A percentile compares a stretch with the other conserved stretches of the same genome.
These are phyloP conservation scores for Molossus molossus DNA, from an alignment of 2,797 vertebrate genomes.

Conservation along the genomic window DNA sequence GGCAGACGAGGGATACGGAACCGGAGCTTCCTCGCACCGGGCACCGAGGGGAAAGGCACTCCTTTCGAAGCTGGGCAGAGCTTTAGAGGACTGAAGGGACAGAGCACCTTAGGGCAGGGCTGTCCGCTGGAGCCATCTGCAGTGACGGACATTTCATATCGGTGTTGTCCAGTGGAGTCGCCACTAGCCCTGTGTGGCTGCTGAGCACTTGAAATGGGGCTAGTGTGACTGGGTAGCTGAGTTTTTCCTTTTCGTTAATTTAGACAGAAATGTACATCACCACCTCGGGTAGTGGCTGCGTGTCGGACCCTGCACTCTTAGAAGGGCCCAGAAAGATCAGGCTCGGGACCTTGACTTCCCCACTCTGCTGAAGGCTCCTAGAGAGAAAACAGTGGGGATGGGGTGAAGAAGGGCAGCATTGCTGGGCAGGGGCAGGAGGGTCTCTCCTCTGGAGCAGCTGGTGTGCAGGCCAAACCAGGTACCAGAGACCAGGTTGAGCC, in stretches of 20 bases:
- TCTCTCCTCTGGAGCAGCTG: not conserved
- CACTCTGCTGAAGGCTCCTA: not conserved
- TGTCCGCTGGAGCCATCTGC: not conserved
- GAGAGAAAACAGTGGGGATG: not conserved
- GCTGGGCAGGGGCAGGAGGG: not conserved
- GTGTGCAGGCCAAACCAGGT: not conserved
- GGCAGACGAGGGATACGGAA: not conserved
- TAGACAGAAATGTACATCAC: not conserved
- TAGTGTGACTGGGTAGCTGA: not conserved
- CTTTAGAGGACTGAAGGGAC: not conserved
- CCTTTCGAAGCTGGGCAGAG: not conserved
- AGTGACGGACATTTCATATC: not conserved
- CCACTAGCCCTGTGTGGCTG: no score
- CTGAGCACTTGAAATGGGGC: not conserved
- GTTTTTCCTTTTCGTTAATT: not conserved
- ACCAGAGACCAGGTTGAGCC: no score
- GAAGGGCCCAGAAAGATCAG: not conserved
- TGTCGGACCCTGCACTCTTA: no score
- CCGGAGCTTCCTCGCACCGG: not conserved
- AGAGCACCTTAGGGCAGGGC: not conserved
- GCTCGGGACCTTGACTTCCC: not conserved
- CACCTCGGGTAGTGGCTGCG: not conserved
- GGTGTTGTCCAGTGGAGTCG: rapidly evolving
- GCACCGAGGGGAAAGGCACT: not conserved
- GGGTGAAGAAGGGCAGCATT: not conserved